Evolutionary conservation across 2,797 vertebrate genomes (phyloP), one percentile per base, ranked within the genome.

Genomic region (Eospalax fontanierii): DNA sequence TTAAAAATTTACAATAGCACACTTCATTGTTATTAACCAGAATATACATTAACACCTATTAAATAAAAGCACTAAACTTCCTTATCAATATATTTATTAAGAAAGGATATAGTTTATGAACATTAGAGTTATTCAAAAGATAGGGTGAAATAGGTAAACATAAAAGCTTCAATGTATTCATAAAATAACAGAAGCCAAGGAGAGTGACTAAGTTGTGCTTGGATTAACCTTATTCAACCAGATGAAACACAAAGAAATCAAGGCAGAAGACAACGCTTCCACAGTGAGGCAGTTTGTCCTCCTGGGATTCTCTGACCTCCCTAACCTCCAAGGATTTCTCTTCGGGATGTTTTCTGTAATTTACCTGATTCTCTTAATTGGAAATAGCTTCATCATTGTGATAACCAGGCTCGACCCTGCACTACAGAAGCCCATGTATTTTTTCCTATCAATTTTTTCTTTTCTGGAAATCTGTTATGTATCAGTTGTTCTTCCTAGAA

Each of bases 401-500:
- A 22, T 89, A 78, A 94, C n/a, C 4, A 89, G 26, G 6, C 19
- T 89, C 22, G 83, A 87, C 33, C 24, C 59, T 82, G 33, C 19
- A 33, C 26, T 94, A 7, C 76, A 94, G 33, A 91, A 74, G 14
- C 70, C 83, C 61, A 87, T 91, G 93, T 91, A 91, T 43, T 91
- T 87, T 61, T 91, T 91, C 38, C 24, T 87, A 38, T 18, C 50
- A 16, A 94, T 87, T 33, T 94, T 91, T 82, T 81, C 83, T 9
- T 59, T n/a, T 38, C 22, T 91, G 46, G 89, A 94, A 70, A 91
- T 94, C 21, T 86, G 57, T 30, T 94, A 80, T 18, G 79, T 94
- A 4, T 54, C 65, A 63, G 92, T 95, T 5, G 97, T 86, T 83
- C 75, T 98, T 3, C 97, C 97, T 24, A 97, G 96, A 59, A 87